Conservation (phyloP, 2,113 vertebrate genomes). For the Jacana jacana region DNA sequence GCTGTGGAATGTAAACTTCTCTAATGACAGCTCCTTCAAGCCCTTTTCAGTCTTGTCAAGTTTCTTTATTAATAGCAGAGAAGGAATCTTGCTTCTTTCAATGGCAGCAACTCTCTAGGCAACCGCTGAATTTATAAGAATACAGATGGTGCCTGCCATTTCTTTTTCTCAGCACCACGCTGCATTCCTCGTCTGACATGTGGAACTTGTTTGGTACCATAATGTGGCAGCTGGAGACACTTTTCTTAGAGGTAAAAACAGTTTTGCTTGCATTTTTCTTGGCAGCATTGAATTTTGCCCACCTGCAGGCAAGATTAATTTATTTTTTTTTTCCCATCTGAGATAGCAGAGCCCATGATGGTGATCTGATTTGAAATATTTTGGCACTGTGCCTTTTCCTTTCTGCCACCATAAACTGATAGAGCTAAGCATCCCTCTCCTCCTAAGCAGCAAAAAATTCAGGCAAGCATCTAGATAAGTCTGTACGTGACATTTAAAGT, state of each 20-base stretch:
- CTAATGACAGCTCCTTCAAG: constrained; percentile 20
- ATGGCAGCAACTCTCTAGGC: constrained; percentile 51
- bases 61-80: constrained; percentile 48
- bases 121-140: constrained; percentile 45
- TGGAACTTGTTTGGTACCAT: constrained; percentile 54
- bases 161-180: constrained; percentile 20
- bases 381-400: constrained; percentile 1
- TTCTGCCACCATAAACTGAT: neutral
- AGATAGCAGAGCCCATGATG: constrained; percentile 4
- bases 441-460: neutral
- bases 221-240: constrained; percentile 58
- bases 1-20: constrained; percentile 17
- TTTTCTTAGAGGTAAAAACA: constrained; percentile 40
- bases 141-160: constrained; percentile 62
- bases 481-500: neutral
- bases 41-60: constrained; percentile 34
- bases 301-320: constrained; percentile 43
- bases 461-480: neutral
- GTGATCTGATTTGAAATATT: constrained; percentile 37
- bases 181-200: constrained; percentile 42
- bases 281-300: constrained; percentile 47
- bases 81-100: constrained; percentile 39
- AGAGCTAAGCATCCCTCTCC: neutral
- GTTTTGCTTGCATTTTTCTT: constrained; percentile 58
- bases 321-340: constrained; percentile 9